These are phyloP conservation scores for Drosophila anomalata DNA, from an alignment of 2,888 invertebrate genomes.

Conservation along the genomic window DNA sequence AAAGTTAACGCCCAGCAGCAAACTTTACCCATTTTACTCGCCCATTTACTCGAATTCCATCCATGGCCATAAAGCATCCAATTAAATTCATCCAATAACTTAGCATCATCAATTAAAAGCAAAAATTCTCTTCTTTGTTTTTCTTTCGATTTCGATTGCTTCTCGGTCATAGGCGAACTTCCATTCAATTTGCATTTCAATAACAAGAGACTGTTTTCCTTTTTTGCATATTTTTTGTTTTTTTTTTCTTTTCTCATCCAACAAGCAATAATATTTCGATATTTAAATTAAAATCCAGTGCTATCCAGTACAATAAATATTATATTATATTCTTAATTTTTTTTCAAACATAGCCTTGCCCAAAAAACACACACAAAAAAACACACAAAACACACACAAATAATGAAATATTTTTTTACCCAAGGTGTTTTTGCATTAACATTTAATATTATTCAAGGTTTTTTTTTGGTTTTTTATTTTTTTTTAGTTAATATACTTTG, in stretches of 20 bases:
- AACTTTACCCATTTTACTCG: constrained; percentile 2
- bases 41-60: neutral
- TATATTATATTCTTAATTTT: neutral
- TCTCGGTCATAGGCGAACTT: neutral
- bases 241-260: neutral
- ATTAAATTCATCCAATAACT: constrained; percentile 17
- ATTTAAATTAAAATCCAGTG: neutral
- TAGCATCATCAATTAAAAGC: constrained; percentile 18
- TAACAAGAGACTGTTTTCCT: constrained; percentile 7
- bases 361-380: constrained; percentile 5
- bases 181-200: constrained; percentile 29
- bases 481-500: constrained; percentile 15
- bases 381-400: constrained; percentile 3
- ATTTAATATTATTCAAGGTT: constrained; percentile 24
- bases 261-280: constrained; percentile 6
- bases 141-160: neutral
- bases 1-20: constrained; percentile 55
- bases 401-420: constrained; percentile 5
- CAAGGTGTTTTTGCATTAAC: constrained; percentile 21
- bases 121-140: neutral
- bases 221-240: constrained; percentile 12
- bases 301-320: too few species aligned
- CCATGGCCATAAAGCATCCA: constrained; percentile 1
- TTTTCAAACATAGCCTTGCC: neutral
- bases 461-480: neutral